Evolutionary conservation across 2,113 vertebrate genomes (phyloP).

Genomic region (Daboia siamensis): DNA sequence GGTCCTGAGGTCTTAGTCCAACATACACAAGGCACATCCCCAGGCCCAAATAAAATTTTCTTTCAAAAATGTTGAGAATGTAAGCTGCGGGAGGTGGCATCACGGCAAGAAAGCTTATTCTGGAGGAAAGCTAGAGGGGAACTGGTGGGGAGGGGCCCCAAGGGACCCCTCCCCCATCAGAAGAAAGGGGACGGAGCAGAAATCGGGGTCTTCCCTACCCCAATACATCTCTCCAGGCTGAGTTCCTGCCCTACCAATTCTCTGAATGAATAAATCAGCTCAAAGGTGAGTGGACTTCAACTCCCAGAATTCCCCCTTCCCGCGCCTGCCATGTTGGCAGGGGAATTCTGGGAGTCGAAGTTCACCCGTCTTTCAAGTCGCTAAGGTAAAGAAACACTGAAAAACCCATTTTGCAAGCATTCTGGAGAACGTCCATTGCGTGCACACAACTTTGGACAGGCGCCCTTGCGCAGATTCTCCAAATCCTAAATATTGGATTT

Average conservation of each 20-base stretch:
- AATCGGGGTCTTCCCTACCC: background rate
- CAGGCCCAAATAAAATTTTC: background rate
- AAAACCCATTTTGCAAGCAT: background rate
- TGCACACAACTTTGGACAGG: background rate
- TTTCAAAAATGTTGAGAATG: background rate
- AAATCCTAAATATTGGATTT: background rate
- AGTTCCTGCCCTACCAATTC: background rate
- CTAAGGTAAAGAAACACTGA: background rate
- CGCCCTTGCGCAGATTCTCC: background rate
- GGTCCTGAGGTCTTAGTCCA: background rate
- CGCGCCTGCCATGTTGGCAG: background rate
- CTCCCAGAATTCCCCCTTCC: background rate
- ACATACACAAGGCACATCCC: background rate
- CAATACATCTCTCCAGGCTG: background rate
- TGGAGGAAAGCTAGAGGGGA: background rate
- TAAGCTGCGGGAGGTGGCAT: background rate
- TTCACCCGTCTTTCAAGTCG: background rate
- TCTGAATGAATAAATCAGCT: background rate
- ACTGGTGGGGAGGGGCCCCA: background rate
- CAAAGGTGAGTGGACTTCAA: no score
- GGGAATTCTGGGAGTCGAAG: background rate
- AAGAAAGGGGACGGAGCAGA: background rate
- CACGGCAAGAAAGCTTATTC: background rate
- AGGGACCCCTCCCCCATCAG: background rate
- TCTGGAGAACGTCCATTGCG: background rate